Conservation (phyloP, 1,140 invertebrate genomes). For the Lysiphlebus fabarum region DNA sequence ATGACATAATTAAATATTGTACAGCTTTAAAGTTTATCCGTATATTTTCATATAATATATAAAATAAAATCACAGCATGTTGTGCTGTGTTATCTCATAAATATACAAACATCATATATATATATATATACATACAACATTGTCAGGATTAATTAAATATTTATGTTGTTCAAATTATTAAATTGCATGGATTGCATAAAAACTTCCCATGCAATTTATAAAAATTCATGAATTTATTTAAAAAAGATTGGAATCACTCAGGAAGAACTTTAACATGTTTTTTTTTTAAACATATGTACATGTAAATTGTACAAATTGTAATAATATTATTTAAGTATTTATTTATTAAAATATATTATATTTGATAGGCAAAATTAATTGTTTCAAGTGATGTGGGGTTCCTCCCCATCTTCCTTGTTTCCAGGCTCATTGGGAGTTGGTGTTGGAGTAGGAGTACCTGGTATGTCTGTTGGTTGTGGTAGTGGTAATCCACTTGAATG, state of each 20-base stretch:
- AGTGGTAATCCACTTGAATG: conserved; percentile 82
- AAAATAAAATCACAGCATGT: no score
- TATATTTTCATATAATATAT: no score
- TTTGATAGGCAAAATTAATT: conserved; percentile 49
- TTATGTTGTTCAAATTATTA: no score
- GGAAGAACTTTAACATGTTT: not conserved
- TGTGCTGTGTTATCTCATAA: no score
- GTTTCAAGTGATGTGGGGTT: conserved; percentile 65
- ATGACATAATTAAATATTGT: no score
- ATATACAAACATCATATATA: no score
- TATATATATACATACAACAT: no score
- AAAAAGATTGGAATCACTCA: no score
- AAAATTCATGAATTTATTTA: no score
- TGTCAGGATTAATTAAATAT: no score
- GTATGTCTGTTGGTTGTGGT: conserved; percentile 62
- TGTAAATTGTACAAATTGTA: not conserved
- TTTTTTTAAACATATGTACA: not conserved
- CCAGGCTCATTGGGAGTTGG: conserved; percentile 66
- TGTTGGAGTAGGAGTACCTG: conserved; percentile 60
- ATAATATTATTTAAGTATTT: not conserved
- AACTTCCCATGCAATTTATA: not conserved
- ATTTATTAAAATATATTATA: not conserved
- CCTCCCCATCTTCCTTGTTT: conserved; percentile 60
- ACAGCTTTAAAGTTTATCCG: no score
- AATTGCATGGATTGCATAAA: no score